These are phyloP conservation scores for Pelagia noctiluca DNA, from an alignment of 30 jellyfish, hydroid and myxozoan species.

Conservation along the genomic window DNA sequence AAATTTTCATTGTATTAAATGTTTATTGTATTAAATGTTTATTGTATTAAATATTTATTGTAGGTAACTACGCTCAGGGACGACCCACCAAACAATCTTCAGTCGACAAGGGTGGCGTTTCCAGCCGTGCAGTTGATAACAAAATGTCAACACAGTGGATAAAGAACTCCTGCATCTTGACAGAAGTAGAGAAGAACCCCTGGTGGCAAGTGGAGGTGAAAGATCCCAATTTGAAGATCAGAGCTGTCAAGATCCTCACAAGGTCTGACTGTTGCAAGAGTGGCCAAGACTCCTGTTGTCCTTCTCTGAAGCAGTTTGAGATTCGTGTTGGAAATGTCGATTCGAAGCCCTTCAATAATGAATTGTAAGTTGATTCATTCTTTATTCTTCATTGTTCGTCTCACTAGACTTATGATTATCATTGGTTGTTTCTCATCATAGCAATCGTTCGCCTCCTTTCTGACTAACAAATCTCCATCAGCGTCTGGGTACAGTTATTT, in stretches of 20 bases:
- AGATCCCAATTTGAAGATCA: not conserved
- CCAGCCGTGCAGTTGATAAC: not conserved
- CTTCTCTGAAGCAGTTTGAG: not conserved
- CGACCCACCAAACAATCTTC: not conserved
- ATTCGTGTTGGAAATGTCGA: constrained; percentile 59
- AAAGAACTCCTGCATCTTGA: not conserved
- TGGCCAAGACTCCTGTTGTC: not conserved
- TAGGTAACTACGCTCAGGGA: not conserved
- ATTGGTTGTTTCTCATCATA: too few relatives aligned
- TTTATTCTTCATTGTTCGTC: too few relatives aligned
- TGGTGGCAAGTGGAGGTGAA: not conserved
- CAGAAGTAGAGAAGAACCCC: not conserved
- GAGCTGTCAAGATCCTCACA: not conserved
- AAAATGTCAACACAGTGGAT: not conserved
- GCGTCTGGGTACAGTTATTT: too few relatives aligned
- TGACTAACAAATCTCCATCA: too few relatives aligned
- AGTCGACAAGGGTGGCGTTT: not conserved
- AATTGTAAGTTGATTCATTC: constrained; percentile 24
- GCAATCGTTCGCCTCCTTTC: too few relatives aligned
- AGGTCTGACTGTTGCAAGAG: not conserved
- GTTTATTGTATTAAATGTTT: too few relatives aligned
- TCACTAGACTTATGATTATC: too few relatives aligned
- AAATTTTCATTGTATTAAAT: too few relatives aligned
- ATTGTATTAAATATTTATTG: too few relatives aligned
- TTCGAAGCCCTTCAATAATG: constrained; percentile 37